Percentiles rank a stretch among this genome's conserved stretches.
phyloP scores from a whole-genome alignment of 2,797 vertebrate species.

The Tenualosa thibaudeaui region DNA sequence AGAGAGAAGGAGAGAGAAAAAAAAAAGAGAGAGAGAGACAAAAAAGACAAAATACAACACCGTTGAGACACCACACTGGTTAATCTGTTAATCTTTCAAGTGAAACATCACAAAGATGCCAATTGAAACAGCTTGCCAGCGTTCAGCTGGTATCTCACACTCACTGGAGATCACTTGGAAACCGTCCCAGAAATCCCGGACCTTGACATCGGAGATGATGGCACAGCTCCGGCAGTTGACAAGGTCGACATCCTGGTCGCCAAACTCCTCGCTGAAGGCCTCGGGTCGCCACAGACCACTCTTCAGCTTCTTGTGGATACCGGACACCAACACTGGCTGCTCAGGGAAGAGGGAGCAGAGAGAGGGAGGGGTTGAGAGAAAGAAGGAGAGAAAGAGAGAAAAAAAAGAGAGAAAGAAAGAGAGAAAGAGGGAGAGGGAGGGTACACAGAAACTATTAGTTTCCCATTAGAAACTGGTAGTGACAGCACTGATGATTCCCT shows the following conservation, averaged over 20 bases:
- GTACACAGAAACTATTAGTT: too few species aligned
- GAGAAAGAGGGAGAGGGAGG: background rate
- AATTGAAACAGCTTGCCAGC: background rate
- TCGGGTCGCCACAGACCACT: constrained; percentile 88
- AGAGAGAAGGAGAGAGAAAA: background rate
- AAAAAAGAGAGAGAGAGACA: background rate
- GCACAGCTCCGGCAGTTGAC: constrained; percentile 98
- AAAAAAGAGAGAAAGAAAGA: background rate
- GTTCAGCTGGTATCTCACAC: constrained; percentile 51
- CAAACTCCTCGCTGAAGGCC: constrained; percentile 97
- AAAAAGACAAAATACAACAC: background rate
- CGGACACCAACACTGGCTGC: constrained; percentile 96
- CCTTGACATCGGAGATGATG: constrained; percentile 98
- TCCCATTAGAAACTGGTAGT: background rate
- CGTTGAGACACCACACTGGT: background rate
- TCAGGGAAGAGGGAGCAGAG: background rate
- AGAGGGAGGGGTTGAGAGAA: background rate
- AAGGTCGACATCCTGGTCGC: constrained; percentile 97
- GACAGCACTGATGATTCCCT: background rate
- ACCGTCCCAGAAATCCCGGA: constrained; percentile 98
- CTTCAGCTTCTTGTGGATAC: constrained; percentile 94
- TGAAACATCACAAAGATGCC: background rate
- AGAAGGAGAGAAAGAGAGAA: background rate
- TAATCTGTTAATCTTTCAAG: background rate
- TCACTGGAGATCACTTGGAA: constrained; percentile 96